Conservation (phyloP, 2,113 vertebrate species). For the Gymnobelideus leadbeateri region DNA sequence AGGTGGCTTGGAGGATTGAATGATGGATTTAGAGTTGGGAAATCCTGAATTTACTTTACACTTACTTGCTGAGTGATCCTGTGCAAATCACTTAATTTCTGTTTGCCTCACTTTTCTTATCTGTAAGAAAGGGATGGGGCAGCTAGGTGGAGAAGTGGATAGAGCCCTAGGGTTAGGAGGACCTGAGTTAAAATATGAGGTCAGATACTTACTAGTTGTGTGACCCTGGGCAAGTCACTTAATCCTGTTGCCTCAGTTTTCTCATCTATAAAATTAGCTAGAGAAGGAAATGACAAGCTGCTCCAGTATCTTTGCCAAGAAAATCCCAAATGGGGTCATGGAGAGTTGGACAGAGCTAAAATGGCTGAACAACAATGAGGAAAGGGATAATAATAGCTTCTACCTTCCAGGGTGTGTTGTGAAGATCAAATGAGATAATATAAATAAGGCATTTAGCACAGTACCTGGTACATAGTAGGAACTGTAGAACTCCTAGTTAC, state of each 20-base stretch:
- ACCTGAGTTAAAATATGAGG: not conserved
- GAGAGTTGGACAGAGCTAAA: not conserved
- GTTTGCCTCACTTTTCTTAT: not conserved
- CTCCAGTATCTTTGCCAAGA: not conserved
- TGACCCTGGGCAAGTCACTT: not conserved
- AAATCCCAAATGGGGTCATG: not conserved
- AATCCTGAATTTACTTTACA: not conserved
- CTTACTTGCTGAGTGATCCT: not conserved
- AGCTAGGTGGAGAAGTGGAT: not conserved
- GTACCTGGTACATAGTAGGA: not conserved
- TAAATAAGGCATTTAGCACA: not conserved
- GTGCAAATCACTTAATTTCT: not conserved
- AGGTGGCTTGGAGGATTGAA: not conserved
- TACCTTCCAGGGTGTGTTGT: not conserved
- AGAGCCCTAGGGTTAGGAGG: not conserved
- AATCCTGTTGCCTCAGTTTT: not conserved
- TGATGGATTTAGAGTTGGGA: not conserved
- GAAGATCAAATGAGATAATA: not conserved
- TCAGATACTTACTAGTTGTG: not conserved
- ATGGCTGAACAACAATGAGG: not conserved
- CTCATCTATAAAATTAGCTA: not conserved
- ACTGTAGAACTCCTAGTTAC: not conserved
- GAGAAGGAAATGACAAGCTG: not conserved
- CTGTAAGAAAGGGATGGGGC: not conserved
- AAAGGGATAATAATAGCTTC: not conserved